A percentile compares a stretch with the other conserved stretches of the same genome.
Evolutionary conservation across 2,888 invertebrate genomes (phyloP).

Genomic region (Dynastes maya): DNA sequence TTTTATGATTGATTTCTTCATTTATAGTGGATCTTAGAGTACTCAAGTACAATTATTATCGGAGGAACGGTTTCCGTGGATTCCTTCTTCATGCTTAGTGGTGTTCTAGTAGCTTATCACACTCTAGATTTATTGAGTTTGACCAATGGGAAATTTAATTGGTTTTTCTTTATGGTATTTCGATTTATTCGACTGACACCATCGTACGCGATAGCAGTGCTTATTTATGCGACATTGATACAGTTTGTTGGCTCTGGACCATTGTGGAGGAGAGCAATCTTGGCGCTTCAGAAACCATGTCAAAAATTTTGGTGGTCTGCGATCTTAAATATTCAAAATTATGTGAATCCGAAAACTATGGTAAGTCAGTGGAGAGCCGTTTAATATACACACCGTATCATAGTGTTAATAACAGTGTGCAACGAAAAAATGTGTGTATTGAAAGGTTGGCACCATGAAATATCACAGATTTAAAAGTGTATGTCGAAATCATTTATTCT

Average conservation of each 20-base stretch:
- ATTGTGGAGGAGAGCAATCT: slow-evolving; percentile 66
- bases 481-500: too few species aligned
- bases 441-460: too few species aligned
- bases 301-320: slow-evolving; percentile 68
- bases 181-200: slow-evolving; percentile 72
- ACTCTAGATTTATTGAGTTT: slow-evolving; percentile 66
- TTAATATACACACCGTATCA: too few species aligned
- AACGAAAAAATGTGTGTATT: too few species aligned
- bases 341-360: slow-evolving; percentile 61
- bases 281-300: slow-evolving; percentile 62
- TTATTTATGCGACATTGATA: slow-evolving; percentile 69
- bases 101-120: slow-evolving; percentile 68
- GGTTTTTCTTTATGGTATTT: slow-evolving; percentile 68
- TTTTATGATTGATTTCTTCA: not conserved
- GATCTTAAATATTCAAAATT: slow-evolving; percentile 69
- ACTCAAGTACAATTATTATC: slow-evolving; percentile 67
- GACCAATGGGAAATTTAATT: slow-evolving; percentile 63
- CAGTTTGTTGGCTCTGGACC: slow-evolving; percentile 71
- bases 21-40: slow-evolving; percentile 67
- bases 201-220: slow-evolving; percentile 69
- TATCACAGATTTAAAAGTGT: too few species aligned
- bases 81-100: slow-evolving; percentile 70
- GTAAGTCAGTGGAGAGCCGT: slow-evolving; percentile 57
- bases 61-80: slow-evolving; percentile 70
- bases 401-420: too few species aligned